phyloP scores from a whole-genome alignment of 2,888 invertebrate species.

The Nasonovia ribisnigri region DNA sequence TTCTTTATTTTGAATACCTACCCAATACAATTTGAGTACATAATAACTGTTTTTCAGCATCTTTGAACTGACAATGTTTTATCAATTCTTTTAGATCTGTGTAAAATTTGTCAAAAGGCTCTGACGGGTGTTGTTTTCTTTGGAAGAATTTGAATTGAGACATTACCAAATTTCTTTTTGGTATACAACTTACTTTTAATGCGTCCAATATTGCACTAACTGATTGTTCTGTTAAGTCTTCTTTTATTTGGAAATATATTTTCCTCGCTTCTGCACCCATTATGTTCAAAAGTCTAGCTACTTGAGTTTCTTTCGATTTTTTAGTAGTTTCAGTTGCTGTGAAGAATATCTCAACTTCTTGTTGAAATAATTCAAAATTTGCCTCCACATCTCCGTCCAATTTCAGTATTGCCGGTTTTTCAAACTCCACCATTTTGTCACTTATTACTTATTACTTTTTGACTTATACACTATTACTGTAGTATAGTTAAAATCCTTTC shows the following conservation, averaged over 20 bases:
- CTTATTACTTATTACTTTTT: too few relatives aligned
- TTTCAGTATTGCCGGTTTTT: background rate
- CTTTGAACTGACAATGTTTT: slow-evolving; percentile 24
- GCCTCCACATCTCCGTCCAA: slow-evolving; percentile 59
- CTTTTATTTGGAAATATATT: slow-evolving; percentile 39
- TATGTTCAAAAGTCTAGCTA: slow-evolving; percentile 59
- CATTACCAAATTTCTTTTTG: slow-evolving; percentile 66
- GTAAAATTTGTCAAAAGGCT: slow-evolving; percentile 63
- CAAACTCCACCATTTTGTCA: background rate
- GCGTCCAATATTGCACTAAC: slow-evolving; percentile 52
- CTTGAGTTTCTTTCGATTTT: slow-evolving; percentile 62
- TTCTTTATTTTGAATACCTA: slow-evolving; percentile 26
- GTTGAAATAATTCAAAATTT: slow-evolving; percentile 56
- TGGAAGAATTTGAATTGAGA: slow-evolving; percentile 66
- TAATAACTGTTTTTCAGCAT: background rate
- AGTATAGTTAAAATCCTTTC: background rate
- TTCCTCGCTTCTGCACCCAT: slow-evolving; percentile 50
- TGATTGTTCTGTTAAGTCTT: slow-evolving; percentile 38
- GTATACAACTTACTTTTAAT: slow-evolving; percentile 65
- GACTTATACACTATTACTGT: background rate
- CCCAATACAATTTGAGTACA: background rate
- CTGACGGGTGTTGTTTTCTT: slow-evolving; percentile 59
- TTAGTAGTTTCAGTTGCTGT: slow-evolving; percentile 56
- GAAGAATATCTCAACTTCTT: slow-evolving; percentile 58
- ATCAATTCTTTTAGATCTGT: background rate